Evolutionary conservation across 2,888 invertebrate species (phyloP), one percentile per base, ranked within the genome.

Genomic region (Abrostola tripartita): DNA sequence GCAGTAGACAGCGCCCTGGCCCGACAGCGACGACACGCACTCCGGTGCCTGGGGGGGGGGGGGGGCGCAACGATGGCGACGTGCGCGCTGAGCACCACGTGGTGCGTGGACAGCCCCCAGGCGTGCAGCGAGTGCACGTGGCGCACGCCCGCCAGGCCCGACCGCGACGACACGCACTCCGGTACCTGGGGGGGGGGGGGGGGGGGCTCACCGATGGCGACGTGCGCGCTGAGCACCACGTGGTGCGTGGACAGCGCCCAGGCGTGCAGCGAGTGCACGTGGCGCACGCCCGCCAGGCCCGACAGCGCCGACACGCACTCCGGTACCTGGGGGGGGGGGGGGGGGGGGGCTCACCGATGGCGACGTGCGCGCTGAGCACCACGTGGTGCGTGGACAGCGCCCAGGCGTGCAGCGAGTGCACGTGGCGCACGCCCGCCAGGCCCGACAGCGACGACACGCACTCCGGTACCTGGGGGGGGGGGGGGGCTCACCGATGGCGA

Each of bases 161-260:
- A 81, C 79, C 95, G 65, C 10, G 90, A 82, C 1, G 84, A 60
- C 71, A 92, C 90, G 58, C 90, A 89, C 68, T 91, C 92, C 92
- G 90, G 74, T 95, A 95, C 66, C 94, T 94, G n/a, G n/a, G n/a
- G n/a, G n/a, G n/a, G n/a, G n/a, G n/a, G 98, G n/a, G n/a, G n/a
- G n/a, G n/a, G n/a, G n/a, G n/a, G 11, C 94, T 89, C 78, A 97
- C 97, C 96, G 49, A 97, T 95, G 65, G 96, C 96, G 50, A 97
- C 86, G 90, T 97, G 97, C 2, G 96, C 97, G 0, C 96, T 93
- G 59, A 96, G 90, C 14, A 96, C 95, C 71, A 95, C 93, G 87
- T 96, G 95, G 74, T 96, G 96, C 5, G 96, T 95, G 60, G 97
- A 96, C 53, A 98, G 95, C 52, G 97, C 96, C 98, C 98, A 98